phyloP scores from a whole-genome alignment of 2,888 invertebrate species.

The Sphinx pinastri region DNA sequence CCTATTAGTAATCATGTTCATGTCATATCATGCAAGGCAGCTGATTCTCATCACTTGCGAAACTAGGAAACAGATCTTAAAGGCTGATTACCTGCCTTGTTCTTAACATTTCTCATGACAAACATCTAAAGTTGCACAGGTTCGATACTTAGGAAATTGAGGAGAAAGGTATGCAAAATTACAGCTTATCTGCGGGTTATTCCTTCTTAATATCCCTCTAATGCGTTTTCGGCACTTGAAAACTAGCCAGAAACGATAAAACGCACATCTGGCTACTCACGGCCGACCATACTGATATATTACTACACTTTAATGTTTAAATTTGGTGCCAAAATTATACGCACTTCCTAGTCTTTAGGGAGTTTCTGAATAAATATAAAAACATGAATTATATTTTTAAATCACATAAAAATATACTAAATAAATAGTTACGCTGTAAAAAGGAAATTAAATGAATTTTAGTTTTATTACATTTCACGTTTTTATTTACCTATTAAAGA shows the following conservation, averaged over 20 bases:
- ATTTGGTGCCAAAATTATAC: slow-evolving; percentile 66
- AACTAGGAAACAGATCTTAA: slow-evolving; percentile 17
- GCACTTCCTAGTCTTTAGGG: slow-evolving; percentile 51
- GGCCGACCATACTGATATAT: slow-evolving; percentile 68
- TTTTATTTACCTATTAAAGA: slow-evolving; percentile 21
- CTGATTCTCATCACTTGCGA: slow-evolving; percentile 18
- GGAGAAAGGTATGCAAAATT: slow-evolving; percentile 53
- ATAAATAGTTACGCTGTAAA: neutral
- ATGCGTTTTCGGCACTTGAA: slow-evolving; percentile 80
- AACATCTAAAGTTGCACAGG: neutral
- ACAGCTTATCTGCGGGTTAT: slow-evolving; percentile 59
- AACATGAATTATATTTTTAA: neutral
- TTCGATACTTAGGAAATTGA: slow-evolving; percentile 5
- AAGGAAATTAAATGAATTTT: neutral
- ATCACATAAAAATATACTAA: neutral
- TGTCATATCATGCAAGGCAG: slow-evolving; percentile 19
- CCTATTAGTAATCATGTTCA: slow-evolving; percentile 1
- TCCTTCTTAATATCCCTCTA: slow-evolving; percentile 70
- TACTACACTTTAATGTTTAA: slow-evolving; percentile 69
- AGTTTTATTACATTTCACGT: slow-evolving; percentile 17
- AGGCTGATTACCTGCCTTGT: neutral
- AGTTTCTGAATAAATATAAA: slow-evolving; percentile 36
- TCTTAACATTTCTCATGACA: slow-evolving; percentile 1
- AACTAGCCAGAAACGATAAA: slow-evolving; percentile 81
- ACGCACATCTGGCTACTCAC: slow-evolving; percentile 74